Percentiles rank a stretch among this genome's conserved stretches.
Evolutionary conservation across 2,113 vertebrate species (phyloP).

Genomic region (pig (Sus scrofa)): DNA sequence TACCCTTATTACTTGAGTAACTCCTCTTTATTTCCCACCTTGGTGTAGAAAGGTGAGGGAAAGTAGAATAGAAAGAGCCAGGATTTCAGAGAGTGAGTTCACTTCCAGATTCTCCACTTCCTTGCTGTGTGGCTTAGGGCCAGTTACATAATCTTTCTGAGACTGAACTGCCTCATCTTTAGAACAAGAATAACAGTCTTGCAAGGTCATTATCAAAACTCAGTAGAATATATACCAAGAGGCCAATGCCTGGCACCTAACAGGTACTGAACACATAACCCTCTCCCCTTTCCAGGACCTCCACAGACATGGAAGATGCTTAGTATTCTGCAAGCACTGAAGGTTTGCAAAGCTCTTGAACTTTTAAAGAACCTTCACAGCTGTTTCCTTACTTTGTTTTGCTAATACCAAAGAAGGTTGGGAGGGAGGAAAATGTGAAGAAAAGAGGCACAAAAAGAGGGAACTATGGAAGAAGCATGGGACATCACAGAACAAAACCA

Average conservation of each 20-base stretch:
- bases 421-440: neutral
- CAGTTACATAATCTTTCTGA: constrained; percentile 17
- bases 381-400: constrained; percentile 28
- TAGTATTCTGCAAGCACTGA: neutral
- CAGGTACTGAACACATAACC: neutral
- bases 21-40: neutral
- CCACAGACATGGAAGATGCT: neutral
- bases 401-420: neutral
- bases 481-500: neutral
- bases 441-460: neutral
- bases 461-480: neutral
- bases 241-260: neutral
- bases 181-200: neutral
- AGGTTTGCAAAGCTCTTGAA: constrained; percentile 1
- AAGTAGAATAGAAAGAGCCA: neutral
- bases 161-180: neutral
- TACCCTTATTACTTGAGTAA: neutral
- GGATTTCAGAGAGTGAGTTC: neutral
- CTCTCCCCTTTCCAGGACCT: neutral
- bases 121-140: neutral
- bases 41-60: neutral
- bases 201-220: neutral
- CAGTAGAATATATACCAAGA: constrained; percentile 18
- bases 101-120: neutral
- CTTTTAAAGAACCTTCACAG: constrained; percentile 56